Conservation (phyloP, 2,888 invertebrate species). For the Epinotia bilunana region DNA sequence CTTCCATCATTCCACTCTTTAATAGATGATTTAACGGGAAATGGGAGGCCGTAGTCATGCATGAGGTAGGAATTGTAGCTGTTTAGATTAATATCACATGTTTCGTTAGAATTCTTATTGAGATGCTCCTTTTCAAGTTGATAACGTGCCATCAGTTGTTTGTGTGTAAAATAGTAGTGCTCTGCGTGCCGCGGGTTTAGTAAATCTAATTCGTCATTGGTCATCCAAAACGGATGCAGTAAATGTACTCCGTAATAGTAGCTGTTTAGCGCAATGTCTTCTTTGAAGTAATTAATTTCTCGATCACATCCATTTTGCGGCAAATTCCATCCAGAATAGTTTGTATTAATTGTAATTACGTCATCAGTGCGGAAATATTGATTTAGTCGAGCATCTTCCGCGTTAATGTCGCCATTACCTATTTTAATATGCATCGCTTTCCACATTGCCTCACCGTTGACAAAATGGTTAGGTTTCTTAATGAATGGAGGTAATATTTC, state of each 20-base stretch:
- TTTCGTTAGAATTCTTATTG: slow-evolving; percentile 47
- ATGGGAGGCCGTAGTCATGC: slow-evolving; percentile 74
- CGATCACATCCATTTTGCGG: slow-evolving; percentile 75
- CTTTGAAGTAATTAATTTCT: slow-evolving; percentile 85
- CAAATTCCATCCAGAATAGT: slow-evolving; percentile 82
- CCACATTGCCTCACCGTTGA: slow-evolving; percentile 70
- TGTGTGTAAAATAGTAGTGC: slow-evolving; percentile 71
- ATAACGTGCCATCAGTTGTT: slow-evolving; percentile 70
- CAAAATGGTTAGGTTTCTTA: slow-evolving; percentile 73
- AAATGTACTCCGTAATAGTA: slow-evolving; percentile 85
- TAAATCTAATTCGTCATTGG: slow-evolving; percentile 72
- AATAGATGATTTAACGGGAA: slow-evolving; percentile 65
- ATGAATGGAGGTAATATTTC: slow-evolving; percentile 75
- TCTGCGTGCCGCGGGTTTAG: slow-evolving; percentile 70
- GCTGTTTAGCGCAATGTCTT: slow-evolving; percentile 85
- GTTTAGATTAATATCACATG: slow-evolving; percentile 36
- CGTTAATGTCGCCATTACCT: slow-evolving; percentile 54
- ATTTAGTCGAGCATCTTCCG: slow-evolving; percentile 57
- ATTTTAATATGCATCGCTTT: slow-evolving; percentile 69
- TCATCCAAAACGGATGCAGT: slow-evolving; percentile 85
- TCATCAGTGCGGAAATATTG: slow-evolving; percentile 60
- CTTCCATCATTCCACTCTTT: slow-evolving; percentile 61
- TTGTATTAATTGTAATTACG: slow-evolving; percentile 65
- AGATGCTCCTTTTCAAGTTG: slow-evolving; percentile 69
- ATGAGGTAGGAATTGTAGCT: slow-evolving; percentile 66